Conservation (phyloP, 2,797 vertebrate genomes). For the Poecilia velifera region DNA sequence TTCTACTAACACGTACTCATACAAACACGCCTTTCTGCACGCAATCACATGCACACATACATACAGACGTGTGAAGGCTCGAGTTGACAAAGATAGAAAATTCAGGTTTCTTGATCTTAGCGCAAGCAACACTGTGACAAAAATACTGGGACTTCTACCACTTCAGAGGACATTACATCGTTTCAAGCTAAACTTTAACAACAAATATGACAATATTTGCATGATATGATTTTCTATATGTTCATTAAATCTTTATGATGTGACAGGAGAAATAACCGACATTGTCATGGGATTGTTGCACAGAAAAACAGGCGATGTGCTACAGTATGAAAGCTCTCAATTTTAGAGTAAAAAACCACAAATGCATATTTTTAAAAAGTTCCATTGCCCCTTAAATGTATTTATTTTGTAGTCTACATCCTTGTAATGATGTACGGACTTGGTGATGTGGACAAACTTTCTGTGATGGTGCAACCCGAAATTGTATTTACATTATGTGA, state of each 20-base stretch:
- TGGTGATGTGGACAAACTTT: background rate
- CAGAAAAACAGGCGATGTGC: background rate
- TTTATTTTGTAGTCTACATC: background rate
- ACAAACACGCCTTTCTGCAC: conserved; percentile 26
- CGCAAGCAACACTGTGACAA: conserved; percentile 14
- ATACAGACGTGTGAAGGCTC: conserved; percentile 25
- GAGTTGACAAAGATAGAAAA: conserved; percentile 52
- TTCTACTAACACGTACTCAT: conserved; percentile 39
- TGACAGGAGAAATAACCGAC: background rate
- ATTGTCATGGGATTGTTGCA: background rate
- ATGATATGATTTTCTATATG: background rate
- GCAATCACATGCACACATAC: conserved; percentile 19
- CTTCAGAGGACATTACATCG: conserved; percentile 5
- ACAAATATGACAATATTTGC: background rate
- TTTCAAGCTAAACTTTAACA: background rate
- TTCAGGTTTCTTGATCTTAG: conserved; percentile 38
- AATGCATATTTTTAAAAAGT: background rate
- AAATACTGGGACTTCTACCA: conserved; percentile 1
- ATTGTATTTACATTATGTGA: background rate
- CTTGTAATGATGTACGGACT: background rate
- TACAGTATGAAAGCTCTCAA: background rate
- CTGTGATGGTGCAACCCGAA: background rate
- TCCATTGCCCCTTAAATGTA: background rate
- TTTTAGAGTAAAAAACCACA: background rate
- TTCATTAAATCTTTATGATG: background rate